Conservation (phyloP, 2,888 invertebrate species). For the Lasiommata megera region DNA sequence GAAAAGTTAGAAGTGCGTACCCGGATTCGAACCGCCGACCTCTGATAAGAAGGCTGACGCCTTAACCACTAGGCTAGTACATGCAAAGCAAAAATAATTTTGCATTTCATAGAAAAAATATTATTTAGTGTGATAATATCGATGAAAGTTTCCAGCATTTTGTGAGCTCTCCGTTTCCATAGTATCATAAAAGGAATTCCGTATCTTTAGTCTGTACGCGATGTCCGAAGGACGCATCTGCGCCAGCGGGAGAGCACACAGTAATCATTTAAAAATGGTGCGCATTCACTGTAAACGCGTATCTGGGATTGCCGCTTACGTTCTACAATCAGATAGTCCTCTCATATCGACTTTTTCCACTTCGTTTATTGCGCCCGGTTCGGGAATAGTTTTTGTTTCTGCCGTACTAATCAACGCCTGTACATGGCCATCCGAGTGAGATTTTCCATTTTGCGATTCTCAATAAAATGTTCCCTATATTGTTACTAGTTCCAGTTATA, state of each 20-base stretch:
- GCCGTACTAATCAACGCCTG: constrained; percentile 74
- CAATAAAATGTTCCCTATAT: constrained; percentile 40
- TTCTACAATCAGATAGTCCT: constrained; percentile 68
- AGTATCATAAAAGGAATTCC: constrained; percentile 22
- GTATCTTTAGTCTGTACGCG: constrained; percentile 26
- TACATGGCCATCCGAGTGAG: constrained; percentile 55
- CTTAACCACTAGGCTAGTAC: no score
- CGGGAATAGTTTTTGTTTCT: constrained; percentile 77
- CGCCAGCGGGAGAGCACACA: constrained; percentile 39
- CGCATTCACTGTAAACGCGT: constrained; percentile 69
- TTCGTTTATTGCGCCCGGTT: constrained; percentile 71
- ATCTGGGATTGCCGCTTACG: constrained; percentile 71
- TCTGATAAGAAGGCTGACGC: no score
- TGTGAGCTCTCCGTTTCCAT: constrained; percentile 9
- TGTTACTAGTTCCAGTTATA: constrained; percentile 32
- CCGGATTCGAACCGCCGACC: no score
- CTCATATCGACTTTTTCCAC: constrained; percentile 78
- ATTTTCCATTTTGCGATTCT: constrained; percentile 42
- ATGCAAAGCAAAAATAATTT: not conserved
- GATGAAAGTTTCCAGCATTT: constrained; percentile 3
- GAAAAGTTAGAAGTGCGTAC: no score
- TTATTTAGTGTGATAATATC: not conserved
- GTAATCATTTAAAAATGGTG: constrained; percentile 70
- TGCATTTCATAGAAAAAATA: not conserved
- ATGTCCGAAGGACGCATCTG: constrained; percentile 35